Evolutionary conservation across 2,888 invertebrate genomes (phyloP).

Genomic region (Plebejus melissa): DNA sequence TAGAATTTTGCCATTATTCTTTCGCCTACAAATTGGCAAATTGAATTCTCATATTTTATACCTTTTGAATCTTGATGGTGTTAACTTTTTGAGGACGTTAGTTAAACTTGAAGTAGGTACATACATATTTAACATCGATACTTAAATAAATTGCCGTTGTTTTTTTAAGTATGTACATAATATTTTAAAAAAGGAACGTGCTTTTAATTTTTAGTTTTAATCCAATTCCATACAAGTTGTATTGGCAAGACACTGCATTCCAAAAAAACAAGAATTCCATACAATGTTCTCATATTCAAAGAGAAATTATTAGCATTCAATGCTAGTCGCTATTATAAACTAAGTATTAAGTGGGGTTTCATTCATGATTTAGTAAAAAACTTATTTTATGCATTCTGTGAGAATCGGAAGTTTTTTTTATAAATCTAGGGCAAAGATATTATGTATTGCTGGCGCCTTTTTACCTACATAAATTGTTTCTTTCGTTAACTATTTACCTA

Average conservation of each 20-base stretch:
- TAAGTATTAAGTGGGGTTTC: neutral
- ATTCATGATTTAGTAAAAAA: neutral
- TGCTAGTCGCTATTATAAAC: neutral
- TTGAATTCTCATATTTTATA: neutral
- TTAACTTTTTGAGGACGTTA: neutral
- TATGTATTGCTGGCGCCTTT: neutral
- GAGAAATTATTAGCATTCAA: slow-evolving; percentile 22
- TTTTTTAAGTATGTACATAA: no score
- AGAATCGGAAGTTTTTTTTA: slow-evolving; percentile 1
- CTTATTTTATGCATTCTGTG: neutral
- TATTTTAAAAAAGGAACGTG: no score
- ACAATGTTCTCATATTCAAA: slow-evolving; percentile 9
- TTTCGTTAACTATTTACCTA: neutral
- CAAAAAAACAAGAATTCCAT: slow-evolving; percentile 5
- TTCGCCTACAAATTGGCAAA: neutral
- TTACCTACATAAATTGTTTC: no score
- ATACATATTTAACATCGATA: no score
- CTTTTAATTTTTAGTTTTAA: neutral
- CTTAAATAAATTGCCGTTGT: no score
- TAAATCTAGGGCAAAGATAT: neutral
- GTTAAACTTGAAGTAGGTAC: neutral
- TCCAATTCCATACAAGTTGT: neutral
- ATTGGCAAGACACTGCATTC: neutral
- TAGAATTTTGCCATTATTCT: neutral
- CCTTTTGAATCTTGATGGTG: neutral